Evolutionary conservation across 2,113 vertebrate species (phyloP).

Genomic region (Scomber scombrus): DNA sequence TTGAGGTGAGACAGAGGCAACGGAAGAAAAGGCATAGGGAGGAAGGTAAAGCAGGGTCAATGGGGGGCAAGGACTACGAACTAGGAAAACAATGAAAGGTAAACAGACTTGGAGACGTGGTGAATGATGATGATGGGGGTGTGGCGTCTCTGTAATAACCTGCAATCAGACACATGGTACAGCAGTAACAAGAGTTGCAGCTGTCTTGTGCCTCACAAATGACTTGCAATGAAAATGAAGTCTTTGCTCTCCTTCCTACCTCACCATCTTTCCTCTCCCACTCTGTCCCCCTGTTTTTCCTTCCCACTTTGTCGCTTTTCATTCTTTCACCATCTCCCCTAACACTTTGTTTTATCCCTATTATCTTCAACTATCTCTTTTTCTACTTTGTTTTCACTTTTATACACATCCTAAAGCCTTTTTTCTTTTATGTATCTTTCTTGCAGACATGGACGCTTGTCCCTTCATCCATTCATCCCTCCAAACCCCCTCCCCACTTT

Average conservation of each 20-base stretch:
- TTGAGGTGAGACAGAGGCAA: background rate
- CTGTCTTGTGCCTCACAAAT: slow-evolving; percentile 24
- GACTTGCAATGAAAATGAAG: slow-evolving; percentile 55
- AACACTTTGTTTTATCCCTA: background rate
- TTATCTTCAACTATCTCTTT: background rate
- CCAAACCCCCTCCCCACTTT: background rate
- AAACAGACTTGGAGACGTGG: slow-evolving; percentile 24
- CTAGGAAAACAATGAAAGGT: slow-evolving; percentile 29
- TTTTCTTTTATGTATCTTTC: background rate
- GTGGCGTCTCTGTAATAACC: slow-evolving; percentile 38
- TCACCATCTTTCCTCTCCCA: background rate
- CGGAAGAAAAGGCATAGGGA: background rate
- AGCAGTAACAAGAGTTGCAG: slow-evolving; percentile 55
- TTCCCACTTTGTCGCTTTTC: slow-evolving; percentile 3
- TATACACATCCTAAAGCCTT: background rate
- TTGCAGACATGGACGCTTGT: slow-evolving; percentile 1
- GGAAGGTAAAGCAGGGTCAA: slow-evolving; percentile 25
- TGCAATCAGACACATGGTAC: slow-evolving; percentile 58
- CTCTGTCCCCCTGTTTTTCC: background rate
- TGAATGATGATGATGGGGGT: slow-evolving; percentile 36
- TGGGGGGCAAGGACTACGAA: slow-evolving; percentile 1
- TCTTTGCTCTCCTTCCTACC: slow-evolving; percentile 1
- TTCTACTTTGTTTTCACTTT: background rate
- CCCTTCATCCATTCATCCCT: slow-evolving; percentile 33
- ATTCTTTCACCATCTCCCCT: background rate